Evolutionary conservation across 2,113 vertebrate genomes (phyloP), one percentile per base, ranked within the genome.

Genomic region (Burhinus bistriatus): DNA sequence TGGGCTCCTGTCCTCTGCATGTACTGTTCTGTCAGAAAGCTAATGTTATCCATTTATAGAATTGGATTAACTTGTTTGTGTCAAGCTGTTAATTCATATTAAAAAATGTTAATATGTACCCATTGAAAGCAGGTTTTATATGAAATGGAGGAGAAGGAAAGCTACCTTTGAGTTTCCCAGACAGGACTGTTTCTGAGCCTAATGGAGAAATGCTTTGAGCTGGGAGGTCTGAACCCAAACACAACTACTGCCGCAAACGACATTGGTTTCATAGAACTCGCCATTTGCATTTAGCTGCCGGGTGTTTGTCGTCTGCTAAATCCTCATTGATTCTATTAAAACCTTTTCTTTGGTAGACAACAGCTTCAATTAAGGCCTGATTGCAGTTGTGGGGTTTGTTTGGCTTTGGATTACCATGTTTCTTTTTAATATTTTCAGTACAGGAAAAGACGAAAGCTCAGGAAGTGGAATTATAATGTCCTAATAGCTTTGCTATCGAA

Each of bases 31-130:
- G 11, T 45, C 32, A 66, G 32, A 65, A 52, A 42, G 21, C 11
- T 61, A 6, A 11, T 9, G 4, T 52, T 47, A 22, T 2, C 34
- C 5, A 3, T 57, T 70, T 70, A 9, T 5, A 40, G 34, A 25
- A 70, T 77, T 73, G 36, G 42, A n/a, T 84, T 90, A 47, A 70
- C 16, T 70, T 90, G 3, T 18, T 78, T 47, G 29, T 62, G 32
- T 92, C 12, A 47, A 71, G 15, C 29, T 78, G 19, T 64, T 79
- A 38, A 27, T 49, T 54, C 58, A 22, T 75, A 20, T 90, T 77
- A 9, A 18, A 68, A 47, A 78, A 72, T 19, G n/a, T 42, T 82
- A 44, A 57, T 51, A 29, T 0, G 0, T 57, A 49, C 11, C 38
- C 1, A 0, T 47, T 59, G 18, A 64, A 58, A 94, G 19, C 6